A percentile compares a stretch with the other conserved stretches of the same genome.
phyloP scores from a whole-genome alignment of 1,140 invertebrate genomes.

The Condylostylus longicornis region DNA sequence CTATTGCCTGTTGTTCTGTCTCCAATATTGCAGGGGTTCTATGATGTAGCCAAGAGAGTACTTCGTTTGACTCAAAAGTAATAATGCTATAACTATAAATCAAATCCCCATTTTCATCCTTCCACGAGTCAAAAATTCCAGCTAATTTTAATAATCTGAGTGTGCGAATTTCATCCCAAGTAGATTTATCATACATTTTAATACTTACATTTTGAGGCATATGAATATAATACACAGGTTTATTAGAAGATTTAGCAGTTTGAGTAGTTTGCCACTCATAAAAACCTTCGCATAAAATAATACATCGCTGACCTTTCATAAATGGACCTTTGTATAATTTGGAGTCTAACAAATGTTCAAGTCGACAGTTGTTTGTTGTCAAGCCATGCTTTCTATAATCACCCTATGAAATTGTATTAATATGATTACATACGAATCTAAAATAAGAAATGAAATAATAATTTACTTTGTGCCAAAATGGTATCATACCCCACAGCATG shows the following conservation, averaged over 20 bases:
- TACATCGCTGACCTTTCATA: slow-evolving; percentile 52
- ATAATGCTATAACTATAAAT: slow-evolving; percentile 63
- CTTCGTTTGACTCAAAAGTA: slow-evolving; percentile 56
- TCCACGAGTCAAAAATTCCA: slow-evolving; percentile 59
- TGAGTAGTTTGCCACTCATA: slow-evolving; percentile 74
- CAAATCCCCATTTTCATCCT: slow-evolving; percentile 38
- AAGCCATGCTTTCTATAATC: slow-evolving; percentile 49
- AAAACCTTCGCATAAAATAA: slow-evolving; percentile 66
- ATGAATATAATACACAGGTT: slow-evolving; percentile 53
- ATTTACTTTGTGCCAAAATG: slow-evolving; percentile 57
- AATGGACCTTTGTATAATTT: slow-evolving; percentile 51
- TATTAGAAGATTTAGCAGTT: slow-evolving; percentile 43
- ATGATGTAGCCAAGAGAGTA: slow-evolving; percentile 59
- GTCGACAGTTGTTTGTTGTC: slow-evolving; percentile 66
- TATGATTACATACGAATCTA: neutral
- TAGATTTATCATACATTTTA: slow-evolving; percentile 40
- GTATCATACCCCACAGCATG: slow-evolving; percentile 76
- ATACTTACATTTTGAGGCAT: slow-evolving; percentile 38
- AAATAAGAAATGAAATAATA: slow-evolving; percentile 6
- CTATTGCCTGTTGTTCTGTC: slow-evolving; percentile 49
- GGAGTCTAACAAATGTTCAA: slow-evolving; percentile 53
- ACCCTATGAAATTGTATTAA: slow-evolving; percentile 32
- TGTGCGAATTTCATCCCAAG: slow-evolving; percentile 45
- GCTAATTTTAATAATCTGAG: slow-evolving; percentile 57
- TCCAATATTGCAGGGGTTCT: slow-evolving; percentile 63